A percentile compares a stretch with the other conserved stretches of the same genome.
Conservation (phyloP, 1,140 invertebrate genomes). For the Papilio helenus region DNA sequence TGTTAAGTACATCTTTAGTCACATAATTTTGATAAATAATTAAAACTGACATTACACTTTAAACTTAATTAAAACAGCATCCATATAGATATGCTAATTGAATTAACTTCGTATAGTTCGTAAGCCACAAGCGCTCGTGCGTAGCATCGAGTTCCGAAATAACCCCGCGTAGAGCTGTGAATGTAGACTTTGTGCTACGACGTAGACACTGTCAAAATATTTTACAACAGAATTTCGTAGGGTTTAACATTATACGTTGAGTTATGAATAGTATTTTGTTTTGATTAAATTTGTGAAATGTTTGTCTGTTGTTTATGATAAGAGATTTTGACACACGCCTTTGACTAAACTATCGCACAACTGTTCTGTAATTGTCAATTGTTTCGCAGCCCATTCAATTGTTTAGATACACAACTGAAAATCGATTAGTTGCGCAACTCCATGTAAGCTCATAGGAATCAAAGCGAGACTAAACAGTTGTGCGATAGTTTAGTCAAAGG, state of each 20-base stretch:
- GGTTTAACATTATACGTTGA: not conserved
- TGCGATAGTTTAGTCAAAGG: too few species aligned
- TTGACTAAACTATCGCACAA: too few species aligned
- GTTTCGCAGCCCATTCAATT: too few species aligned
- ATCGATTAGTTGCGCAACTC: too few species aligned
- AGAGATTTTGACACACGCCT: not conserved
- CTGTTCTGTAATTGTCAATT: too few species aligned
- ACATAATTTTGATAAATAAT: too few species aligned
- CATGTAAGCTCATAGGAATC: too few species aligned
- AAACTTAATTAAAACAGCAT: not conserved
- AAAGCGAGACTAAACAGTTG: too few species aligned
- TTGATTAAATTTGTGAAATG: slow-evolving; percentile 32
- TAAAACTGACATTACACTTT: too few species aligned
- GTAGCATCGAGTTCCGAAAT: slow-evolving; percentile 31
- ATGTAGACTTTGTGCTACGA: slow-evolving; percentile 18
- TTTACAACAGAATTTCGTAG: slow-evolving; percentile 26
- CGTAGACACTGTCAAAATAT: slow-evolving; percentile 32
- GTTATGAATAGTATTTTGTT: slow-evolving; percentile 30
- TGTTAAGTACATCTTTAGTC: too few species aligned
- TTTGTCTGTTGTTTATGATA: not conserved
- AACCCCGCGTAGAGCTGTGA: not conserved
- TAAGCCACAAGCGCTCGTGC: slow-evolving; percentile 21
- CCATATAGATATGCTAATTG: slow-evolving; percentile 22
- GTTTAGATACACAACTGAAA: too few species aligned
- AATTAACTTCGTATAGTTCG: not conserved